A percentile compares a stretch with the other conserved stretches of the same genome.
These are phyloP conservation scores for Volucella zonaria DNA, from an alignment of 2,888 invertebrate species.

Conservation along the genomic window DNA sequence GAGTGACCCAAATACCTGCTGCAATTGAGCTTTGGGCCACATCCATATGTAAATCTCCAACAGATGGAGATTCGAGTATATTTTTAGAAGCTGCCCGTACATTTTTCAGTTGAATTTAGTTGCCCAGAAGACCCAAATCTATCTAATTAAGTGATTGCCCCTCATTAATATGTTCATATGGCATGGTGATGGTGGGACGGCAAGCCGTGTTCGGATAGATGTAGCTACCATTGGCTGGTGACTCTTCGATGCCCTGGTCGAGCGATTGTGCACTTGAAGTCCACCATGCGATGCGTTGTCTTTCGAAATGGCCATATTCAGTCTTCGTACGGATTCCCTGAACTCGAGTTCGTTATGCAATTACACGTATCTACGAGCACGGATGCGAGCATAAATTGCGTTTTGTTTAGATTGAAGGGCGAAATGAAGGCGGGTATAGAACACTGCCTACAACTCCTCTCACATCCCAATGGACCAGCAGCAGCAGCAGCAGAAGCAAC, in stretches of 20 bases:
- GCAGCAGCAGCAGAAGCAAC: neutral
- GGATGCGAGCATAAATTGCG: conserved; percentile 44
- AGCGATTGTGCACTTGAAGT: conserved; percentile 30
- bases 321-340: conserved; percentile 29
- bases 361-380: conserved; percentile 62
- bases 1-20: conserved; percentile 68
- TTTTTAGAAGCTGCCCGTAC: conserved; percentile 40
- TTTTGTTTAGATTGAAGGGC: conserved; percentile 72
- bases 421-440: conserved; percentile 54
- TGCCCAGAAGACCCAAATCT: conserved; percentile 65
- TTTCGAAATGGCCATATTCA: conserved; percentile 26
- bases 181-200: conserved; percentile 23
- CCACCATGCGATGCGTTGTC: conserved; percentile 45
- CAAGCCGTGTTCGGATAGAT: neutral
- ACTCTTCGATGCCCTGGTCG: conserved; percentile 19
- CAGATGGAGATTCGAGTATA: conserved; percentile 45
- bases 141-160: conserved; percentile 64
- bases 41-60: conserved; percentile 2
- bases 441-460: conserved; percentile 8
- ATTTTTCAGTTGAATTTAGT: conserved; percentile 22
- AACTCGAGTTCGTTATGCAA: conserved; percentile 65
- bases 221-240: neutral
- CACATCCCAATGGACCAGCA: neutral
- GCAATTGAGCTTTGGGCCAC: conserved; percentile 55
- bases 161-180: conserved; percentile 59